Percentiles rank a stretch among this genome's conserved stretches.
Conservation (phyloP, 2,888 invertebrate genomes). For the Lamproptera curius region DNA sequence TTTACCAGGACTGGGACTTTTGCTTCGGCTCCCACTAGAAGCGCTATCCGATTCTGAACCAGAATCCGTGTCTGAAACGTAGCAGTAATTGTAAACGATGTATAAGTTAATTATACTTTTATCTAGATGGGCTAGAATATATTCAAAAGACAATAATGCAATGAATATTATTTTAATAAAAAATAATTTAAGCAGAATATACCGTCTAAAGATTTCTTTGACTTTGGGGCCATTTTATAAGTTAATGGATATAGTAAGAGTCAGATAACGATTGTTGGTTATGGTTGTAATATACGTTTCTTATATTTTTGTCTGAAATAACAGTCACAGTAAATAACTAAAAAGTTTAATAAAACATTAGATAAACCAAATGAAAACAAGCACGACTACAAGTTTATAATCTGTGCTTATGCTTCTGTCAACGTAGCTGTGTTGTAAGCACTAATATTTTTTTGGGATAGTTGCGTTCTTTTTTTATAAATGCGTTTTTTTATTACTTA, state of each 20-base stretch:
- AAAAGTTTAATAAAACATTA: too few species aligned
- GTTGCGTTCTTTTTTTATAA: too few species aligned
- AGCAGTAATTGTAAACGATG: neutral
- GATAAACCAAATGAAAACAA: slow-evolving; percentile 20
- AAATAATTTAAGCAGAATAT: slow-evolving; percentile 19
- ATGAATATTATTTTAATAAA: neutral
- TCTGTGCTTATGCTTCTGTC: slow-evolving; percentile 26
- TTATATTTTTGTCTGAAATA: neutral
- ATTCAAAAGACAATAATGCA: neutral
- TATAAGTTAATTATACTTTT: neutral
- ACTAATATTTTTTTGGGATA: too few species aligned
- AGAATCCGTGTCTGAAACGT: slow-evolving; percentile 57
- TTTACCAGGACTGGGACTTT: slow-evolving; percentile 65
- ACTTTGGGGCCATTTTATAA: slow-evolving; percentile 41
- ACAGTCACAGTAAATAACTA: too few species aligned
- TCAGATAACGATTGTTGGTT: neutral
- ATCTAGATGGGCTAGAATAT: neutral
- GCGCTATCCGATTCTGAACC: slow-evolving; percentile 72
- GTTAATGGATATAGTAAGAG: neutral
- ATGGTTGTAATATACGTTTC: neutral
- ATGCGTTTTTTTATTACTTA: too few species aligned
- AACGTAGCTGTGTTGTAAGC: too few species aligned
- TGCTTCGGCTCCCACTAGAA: slow-evolving; percentile 64
- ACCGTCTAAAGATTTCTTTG: slow-evolving; percentile 38
- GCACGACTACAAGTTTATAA: slow-evolving; percentile 15